Conservation (phyloP, 1,140 invertebrate genomes). For the Temnothorax curvispinosus region DNA sequence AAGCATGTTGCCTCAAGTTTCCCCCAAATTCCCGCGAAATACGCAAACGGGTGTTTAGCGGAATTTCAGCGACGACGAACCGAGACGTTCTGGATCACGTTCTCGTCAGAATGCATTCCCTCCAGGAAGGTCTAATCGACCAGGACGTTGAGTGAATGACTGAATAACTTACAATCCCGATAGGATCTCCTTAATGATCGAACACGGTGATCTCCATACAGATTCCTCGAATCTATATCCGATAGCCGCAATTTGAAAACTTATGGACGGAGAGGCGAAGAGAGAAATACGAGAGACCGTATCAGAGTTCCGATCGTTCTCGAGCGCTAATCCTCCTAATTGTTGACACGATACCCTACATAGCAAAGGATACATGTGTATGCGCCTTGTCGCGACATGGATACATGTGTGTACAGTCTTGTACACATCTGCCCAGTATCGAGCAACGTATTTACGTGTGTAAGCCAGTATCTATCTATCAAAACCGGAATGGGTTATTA, state of each 20-base stretch:
- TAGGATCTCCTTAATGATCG: conserved; percentile 84
- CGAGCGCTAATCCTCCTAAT: conserved; percentile 81
- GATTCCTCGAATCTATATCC: conserved; percentile 58
- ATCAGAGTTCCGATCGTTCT: conserved; percentile 77
- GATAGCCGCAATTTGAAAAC: conserved; percentile 61
- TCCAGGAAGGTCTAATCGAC: conserved; percentile 71
- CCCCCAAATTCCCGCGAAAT: not conserved
- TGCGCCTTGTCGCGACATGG: conserved; percentile 12
- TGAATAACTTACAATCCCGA: conserved; percentile 82
- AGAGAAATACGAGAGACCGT: conserved; percentile 68
- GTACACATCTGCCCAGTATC: conserved; percentile 10
- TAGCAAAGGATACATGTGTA: conserved; percentile 62
- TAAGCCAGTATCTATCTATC: conserved; percentile 45
- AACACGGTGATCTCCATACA: conserved; percentile 81
- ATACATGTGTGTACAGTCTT: not conserved
- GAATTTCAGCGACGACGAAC: conserved; percentile 38
- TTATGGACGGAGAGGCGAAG: conserved; percentile 27
- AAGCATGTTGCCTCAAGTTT: not conserved
- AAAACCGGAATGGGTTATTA: conserved; percentile 74
- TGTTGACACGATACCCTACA: conserved; percentile 79
- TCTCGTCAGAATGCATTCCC: conserved; percentile 48
- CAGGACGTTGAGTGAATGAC: conserved; percentile 75
- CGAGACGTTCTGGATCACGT: conserved; percentile 28
- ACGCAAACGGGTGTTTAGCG: conserved; percentile 9
- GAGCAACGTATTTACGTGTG: not conserved